phyloP scores from a whole-genome alignment of 2,888 invertebrate genomes.

The Melinaea marsaeus region DNA sequence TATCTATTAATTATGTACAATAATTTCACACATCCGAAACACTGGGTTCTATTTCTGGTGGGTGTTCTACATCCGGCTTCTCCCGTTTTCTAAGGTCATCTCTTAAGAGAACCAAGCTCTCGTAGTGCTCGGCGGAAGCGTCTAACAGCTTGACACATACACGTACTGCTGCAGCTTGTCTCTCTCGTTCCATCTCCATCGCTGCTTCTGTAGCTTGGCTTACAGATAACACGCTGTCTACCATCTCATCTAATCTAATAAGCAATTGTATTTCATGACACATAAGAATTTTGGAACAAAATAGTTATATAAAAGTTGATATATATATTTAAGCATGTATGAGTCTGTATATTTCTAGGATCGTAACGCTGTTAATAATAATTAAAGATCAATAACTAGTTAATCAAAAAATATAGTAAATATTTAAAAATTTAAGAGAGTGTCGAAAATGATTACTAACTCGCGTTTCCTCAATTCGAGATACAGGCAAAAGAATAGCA shows the following conservation, averaged over 20 bases:
- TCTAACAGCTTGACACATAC: conserved; percentile 60
- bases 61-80: conserved; percentile 40
- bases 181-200: conserved; percentile 51
- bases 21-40: conserved; percentile 27
- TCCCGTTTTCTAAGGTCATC: conserved; percentile 55
- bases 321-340: too few species aligned
- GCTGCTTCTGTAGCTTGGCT: conserved; percentile 54
- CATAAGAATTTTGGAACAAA: too few species aligned
- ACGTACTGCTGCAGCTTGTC: conserved; percentile 52
- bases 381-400: too few species aligned
- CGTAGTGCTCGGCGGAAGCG: conserved; percentile 62
- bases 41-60: conserved; percentile 56
- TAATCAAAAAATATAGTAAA: too few species aligned
- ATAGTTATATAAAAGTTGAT: too few species aligned
- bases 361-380: too few species aligned
- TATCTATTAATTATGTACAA: too few species aligned
- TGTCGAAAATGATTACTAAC: conserved; percentile 42
- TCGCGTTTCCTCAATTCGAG: conserved; percentile 64
- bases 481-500: conserved; percentile 57
- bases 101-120: conserved; percentile 55
- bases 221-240: conserved; percentile 55
- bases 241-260: conserved; percentile 62
- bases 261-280: not conserved
- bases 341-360: too few species aligned
- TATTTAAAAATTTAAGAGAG: not conserved